phyloP scores from a whole-genome alignment of 2,797 vertebrate genomes.

The Pipistrellus kuhlii region DNA sequence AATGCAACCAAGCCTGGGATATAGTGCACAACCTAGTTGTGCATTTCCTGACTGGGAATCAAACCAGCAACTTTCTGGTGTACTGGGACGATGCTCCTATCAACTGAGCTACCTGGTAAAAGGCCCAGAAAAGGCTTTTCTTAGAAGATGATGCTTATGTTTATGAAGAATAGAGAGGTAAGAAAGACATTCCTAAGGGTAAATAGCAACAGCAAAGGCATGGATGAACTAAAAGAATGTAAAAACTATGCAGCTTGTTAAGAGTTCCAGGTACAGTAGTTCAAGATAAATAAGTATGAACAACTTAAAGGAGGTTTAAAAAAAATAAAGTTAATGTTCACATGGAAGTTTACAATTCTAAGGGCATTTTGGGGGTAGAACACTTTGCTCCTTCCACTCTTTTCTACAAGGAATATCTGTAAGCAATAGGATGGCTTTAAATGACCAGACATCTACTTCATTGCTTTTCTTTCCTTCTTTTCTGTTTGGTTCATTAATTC shows the following conservation, averaged over 20 bases:
- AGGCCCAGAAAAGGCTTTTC: not conserved
- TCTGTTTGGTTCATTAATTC: not conserved
- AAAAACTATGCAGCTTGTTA: not conserved
- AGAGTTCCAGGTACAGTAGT: too few relatives aligned
- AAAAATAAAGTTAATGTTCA: not conserved
- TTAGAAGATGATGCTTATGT: not conserved
- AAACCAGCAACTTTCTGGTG: not conserved
- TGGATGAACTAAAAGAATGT: rapidly evolving
- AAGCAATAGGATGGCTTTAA: not conserved
- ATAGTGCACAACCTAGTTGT: not conserved
- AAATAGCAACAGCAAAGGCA: not conserved
- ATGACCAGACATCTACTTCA: not conserved
- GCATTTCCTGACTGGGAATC: not conserved
- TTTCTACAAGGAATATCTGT: not conserved
- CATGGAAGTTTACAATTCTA: not conserved
- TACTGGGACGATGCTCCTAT: not conserved
- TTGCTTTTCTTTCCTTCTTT: not conserved
- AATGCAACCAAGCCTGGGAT: not conserved
- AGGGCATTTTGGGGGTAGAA: not conserved
- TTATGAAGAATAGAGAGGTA: not conserved
- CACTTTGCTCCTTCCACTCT: not conserved
- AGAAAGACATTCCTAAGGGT: not conserved
- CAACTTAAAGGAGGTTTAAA: not conserved
- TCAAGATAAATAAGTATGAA: not conserved
- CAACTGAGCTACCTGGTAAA: not conserved